Conservation (phyloP, 2,113 vertebrate species). For the Coregonus clupeaformis region DNA sequence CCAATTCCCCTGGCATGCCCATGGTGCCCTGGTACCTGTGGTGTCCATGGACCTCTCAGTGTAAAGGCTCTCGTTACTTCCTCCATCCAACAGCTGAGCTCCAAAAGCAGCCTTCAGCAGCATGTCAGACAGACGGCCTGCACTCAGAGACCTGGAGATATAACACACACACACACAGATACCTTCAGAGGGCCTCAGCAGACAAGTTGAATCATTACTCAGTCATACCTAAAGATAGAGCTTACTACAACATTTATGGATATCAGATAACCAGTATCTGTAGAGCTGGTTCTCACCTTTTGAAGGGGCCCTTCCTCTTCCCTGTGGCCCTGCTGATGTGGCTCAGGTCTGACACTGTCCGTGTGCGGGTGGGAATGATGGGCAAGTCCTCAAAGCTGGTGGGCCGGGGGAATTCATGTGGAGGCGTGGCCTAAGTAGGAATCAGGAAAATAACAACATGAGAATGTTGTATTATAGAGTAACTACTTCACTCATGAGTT, state of each 20-base stretch:
- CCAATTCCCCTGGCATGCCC: not conserved
- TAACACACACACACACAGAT: conserved; percentile 30
- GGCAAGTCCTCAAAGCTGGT: conserved; percentile 77
- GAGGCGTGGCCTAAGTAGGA: not conserved
- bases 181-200: not conserved
- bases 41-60: conserved; percentile 85
- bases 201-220: too few relatives aligned
- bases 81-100: conserved; percentile 76
- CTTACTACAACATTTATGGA: too few relatives aligned
- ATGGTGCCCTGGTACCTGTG: conserved; percentile 65
- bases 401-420: not conserved
- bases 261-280: not conserved
- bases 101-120: conserved; percentile 91
- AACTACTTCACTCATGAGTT: not conserved
- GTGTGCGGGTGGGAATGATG: conserved; percentile 52
- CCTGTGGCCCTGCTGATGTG: conserved; percentile 64
- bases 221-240: too few relatives aligned
- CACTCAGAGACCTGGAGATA: conserved; percentile 87
- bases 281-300: conserved; percentile 66
- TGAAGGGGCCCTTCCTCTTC: conserved; percentile 75
- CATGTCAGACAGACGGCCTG: conserved; percentile 87
- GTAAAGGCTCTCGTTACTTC: conserved; percentile 80
- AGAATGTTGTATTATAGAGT: not conserved
- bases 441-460: not conserved
- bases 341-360: conserved; percentile 80